Base-by-base conservation (phyloP, 2,113 vertebrate genomes). In the Carassius carassius region DNA sequence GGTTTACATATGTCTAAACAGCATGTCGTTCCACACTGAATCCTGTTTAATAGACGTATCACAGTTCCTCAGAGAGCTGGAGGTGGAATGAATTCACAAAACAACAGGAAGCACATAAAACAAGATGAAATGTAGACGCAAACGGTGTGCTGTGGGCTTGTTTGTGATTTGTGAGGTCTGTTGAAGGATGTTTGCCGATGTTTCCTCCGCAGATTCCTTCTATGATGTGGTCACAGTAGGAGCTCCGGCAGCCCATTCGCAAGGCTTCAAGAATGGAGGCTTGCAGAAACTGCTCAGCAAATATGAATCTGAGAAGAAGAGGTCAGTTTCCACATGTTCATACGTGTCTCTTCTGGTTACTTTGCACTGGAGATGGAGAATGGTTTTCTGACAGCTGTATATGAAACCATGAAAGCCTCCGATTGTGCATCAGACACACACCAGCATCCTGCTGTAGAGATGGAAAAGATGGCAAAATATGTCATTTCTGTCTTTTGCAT, bases 181-280 rank as follows among this genome's bases (percentile, higher is more conserved):
- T 11, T 85, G 35, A 85, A 56, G 49, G 19, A 79, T 67, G 56
- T 81, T 19, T 83, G 84, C 37, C 2, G 7, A 21, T 82, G 21
- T 87, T 88, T 65, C 87, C 12, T 4, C 91, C 91, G 5, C 93
- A 99, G 98, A 99, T 92, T 95, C 96, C 23, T 91, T 96, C 85
- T 99, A 99, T 23, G 98, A 99, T 81, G 96, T 99, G 67, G 94
- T 99, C 91, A 99, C 98, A 0, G 97, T 98, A 13, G 98, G 98
- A 88, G 98, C 98, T 41, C 98, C 98, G 0, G 98, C 98, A 3
- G 97, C 98, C 0, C 98, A 99, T 92, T 97, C 94, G 92, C 98
- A 99, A 93, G 98, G 98, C 84, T 99, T 99, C 93, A 99, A 99
- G 91, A 96, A 95, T 13, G 98, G 98, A 21, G 98, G 98, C 86